A percentile compares a stretch with the other conserved stretches of the same genome.
phyloP scores from a whole-genome alignment of 2,888 invertebrate species.

The Sipunculus nudus region DNA sequence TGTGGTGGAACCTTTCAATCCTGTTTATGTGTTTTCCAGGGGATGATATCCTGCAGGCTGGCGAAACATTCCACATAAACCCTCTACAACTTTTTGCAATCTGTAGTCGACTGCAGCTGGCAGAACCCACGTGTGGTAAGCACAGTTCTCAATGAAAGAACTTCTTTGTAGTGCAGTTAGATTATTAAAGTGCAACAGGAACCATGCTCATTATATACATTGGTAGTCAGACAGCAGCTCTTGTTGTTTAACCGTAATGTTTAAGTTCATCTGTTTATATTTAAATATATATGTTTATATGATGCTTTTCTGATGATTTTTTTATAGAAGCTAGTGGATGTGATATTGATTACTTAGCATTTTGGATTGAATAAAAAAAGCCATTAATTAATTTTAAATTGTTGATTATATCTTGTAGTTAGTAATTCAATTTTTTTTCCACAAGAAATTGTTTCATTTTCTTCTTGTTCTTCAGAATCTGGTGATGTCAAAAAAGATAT shows the following conservation, averaged over 20 bases:
- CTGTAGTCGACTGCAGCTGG: constrained; percentile 84
- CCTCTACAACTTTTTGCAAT: constrained; percentile 89
- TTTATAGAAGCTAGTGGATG: too few relatives aligned
- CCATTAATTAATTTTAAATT: too few relatives aligned
- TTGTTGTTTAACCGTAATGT: too few relatives aligned
- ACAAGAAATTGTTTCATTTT: too few relatives aligned
- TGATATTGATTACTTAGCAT: too few relatives aligned
- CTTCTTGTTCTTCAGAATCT: constrained; percentile 72
- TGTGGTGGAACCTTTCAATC: not conserved
- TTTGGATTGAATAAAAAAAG: too few relatives aligned
- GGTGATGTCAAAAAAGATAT: constrained; percentile 85
- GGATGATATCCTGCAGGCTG: constrained; percentile 73
- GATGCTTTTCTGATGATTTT: too few relatives aligned
- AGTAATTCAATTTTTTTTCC: too few relatives aligned
- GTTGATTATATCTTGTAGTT: too few relatives aligned
- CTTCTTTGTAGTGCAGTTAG: not conserved
- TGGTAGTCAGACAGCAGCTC: too few relatives aligned
- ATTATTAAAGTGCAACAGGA: not conserved
- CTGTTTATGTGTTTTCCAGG: constrained; percentile 66
- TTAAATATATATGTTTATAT: too few relatives aligned
- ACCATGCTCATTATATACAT: not conserved
- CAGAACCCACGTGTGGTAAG: constrained; percentile 77
- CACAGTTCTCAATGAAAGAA: not conserved
- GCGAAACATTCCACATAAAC: constrained; percentile 73
- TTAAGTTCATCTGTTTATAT: too few relatives aligned